Evolutionary conservation across 37 sponge, comb jelly and placozoan species (phyloP).

Genomic region (Ianthella basta): DNA sequence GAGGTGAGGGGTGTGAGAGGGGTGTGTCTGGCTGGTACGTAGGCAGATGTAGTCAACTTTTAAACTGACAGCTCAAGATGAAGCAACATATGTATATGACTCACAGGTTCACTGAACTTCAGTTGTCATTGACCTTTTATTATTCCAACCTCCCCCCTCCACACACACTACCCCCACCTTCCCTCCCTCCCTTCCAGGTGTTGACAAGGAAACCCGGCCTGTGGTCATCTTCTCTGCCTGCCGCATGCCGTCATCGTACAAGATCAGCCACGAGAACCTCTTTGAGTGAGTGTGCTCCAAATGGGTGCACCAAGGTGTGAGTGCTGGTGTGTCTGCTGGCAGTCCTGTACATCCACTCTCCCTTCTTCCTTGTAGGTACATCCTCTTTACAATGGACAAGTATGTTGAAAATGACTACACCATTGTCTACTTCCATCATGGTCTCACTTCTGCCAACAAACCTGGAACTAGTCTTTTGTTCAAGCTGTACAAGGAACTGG

Average conservation of each 20-base stretch:
- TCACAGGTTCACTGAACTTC: too few species aligned
- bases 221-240: conserved; percentile 76
- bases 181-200: conserved; percentile 28
- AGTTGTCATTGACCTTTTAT: too few species aligned
- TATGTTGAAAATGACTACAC: conserved; percentile 94
- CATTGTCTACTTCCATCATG: conserved; percentile 86
- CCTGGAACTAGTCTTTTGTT: conserved; percentile 52
- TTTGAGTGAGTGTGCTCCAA: conserved; percentile 47
- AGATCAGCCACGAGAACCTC: conserved; percentile 63
- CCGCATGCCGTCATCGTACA: conserved; percentile 59
- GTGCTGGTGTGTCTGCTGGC: background rate
- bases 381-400: conserved; percentile 67
- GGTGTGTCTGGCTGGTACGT: too few species aligned
- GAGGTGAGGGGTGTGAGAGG: too few species aligned
- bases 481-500: conserved; percentile 71
- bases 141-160: too few species aligned
- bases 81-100: too few species aligned
- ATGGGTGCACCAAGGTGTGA: background rate
- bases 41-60: too few species aligned
- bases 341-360: background rate
- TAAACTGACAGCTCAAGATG: too few species aligned
- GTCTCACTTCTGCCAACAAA: conserved; percentile 74
- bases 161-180: too few species aligned
- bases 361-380: conserved; percentile 55
- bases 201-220: conserved; percentile 67